Evolutionary conservation across 1,140 invertebrate genomes (phyloP), one percentile per base, ranked within the genome.

Genomic region (Bradynema listronoti): DNA sequence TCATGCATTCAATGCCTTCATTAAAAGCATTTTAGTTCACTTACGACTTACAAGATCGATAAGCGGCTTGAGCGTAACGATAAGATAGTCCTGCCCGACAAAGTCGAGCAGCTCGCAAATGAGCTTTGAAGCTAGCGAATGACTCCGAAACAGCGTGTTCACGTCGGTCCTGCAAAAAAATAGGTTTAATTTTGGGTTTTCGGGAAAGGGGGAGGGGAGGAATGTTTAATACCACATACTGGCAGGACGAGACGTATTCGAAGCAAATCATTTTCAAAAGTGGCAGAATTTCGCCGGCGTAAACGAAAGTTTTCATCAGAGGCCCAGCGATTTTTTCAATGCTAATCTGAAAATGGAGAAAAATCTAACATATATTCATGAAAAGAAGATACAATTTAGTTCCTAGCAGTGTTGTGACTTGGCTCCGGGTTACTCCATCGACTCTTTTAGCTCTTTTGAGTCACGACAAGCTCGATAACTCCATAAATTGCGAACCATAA

Each of bases 41-140:
- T n/a, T n/a, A n/a, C n/a, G n/a, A n/a, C 65, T 7, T 16, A 61
- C 59, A 50, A 69, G 84, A 64, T 91, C 88, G 61, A 94, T 83
- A 6, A 87, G 85, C 4, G 87, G 85, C 72, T 87, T 85, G 52
- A 94, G 80, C 7, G 90, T 90, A n/a, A n/a, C n/a, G 9, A 55
- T 45, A 36, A 94, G 82, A 79, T 93, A 94, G 70, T 87, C 85
- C 49, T 89, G 82, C 19, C 90, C 90, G 45, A 86, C 87, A 47
- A 93, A 81, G 71, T 88, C 85, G 90, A 94, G 92, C 52, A 89
- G 85, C 78, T 92, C 90, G 80, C 93, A 90, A 85, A 92, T 89
- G 85, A 91, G 89, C 80, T 93, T 93, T 16, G 89, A 90, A 22
- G 91, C 87, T 39, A 93, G 83, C 0, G 89, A 90, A 78, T 93